These are phyloP conservation scores for Ornithorhynchus anatinus DNA, from an alignment of 2,113 vertebrate species.

Conservation along the genomic window DNA sequence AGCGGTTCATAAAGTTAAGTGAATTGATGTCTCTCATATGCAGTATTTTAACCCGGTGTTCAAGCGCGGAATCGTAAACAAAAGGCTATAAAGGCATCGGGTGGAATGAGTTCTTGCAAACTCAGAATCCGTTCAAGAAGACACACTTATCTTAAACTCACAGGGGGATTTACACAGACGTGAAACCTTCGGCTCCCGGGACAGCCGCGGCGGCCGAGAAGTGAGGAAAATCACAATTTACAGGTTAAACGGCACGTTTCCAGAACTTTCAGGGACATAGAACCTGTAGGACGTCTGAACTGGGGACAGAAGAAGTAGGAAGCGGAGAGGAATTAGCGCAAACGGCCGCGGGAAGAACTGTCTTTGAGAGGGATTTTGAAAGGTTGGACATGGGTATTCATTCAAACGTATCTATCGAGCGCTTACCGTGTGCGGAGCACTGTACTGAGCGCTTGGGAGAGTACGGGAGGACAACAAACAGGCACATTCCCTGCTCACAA, in stretches of 20 bases:
- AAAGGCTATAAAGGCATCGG: constrained; percentile 57
- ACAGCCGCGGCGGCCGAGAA: constrained; percentile 1
- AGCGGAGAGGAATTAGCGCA: background rate
- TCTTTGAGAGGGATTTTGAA: constrained; percentile 17
- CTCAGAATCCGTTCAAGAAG: constrained; percentile 53
- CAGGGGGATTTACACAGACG: constrained; percentile 33
- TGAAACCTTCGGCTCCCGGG: constrained; percentile 1
- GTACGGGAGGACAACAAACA: too few relatives aligned
- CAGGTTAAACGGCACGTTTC: constrained; percentile 1
- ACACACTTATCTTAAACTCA: constrained; percentile 10
- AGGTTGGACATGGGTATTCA: constrained; percentile 5
- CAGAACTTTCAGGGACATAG: background rate
- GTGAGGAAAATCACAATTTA: background rate
- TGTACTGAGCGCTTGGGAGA: too few relatives aligned
- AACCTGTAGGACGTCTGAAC: background rate
- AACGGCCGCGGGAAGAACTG: background rate
- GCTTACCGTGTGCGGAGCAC: too few relatives aligned
- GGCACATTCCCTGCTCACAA: too few relatives aligned
- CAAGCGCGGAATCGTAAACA: constrained; percentile 64
- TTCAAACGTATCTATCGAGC: too few relatives aligned
- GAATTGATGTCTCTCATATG: constrained; percentile 62
- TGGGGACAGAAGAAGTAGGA: background rate
- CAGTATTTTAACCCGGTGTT: constrained; percentile 63
- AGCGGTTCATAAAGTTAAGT: constrained; percentile 60
- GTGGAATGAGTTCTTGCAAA: constrained; percentile 54